Percentiles rank a stretch among this genome's conserved stretches.
These are phyloP conservation scores for Perdita meconis DNA, from an alignment of 2,888 invertebrate genomes.

Conservation along the genomic window DNA sequence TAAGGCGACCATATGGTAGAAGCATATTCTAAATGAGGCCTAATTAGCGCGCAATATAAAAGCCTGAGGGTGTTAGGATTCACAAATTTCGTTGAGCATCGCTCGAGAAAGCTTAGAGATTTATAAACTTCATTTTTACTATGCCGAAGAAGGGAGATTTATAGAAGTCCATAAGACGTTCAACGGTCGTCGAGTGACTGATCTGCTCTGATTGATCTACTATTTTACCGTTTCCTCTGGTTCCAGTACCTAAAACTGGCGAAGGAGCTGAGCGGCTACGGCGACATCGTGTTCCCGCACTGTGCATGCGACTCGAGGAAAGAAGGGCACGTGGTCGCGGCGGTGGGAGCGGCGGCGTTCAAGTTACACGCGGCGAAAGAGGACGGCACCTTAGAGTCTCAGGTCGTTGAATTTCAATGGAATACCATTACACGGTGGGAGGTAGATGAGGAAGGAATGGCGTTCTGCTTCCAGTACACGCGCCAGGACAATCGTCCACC, in stretches of 20 bases:
- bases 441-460: conserved; percentile 96
- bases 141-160: too few relatives aligned
- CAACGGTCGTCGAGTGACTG: not conserved
- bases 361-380: conserved; percentile 94
- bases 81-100: too few relatives aligned
- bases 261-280: conserved; percentile 95
- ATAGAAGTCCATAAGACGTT: too few relatives aligned
- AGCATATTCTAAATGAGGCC: too few relatives aligned
- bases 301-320: conserved; percentile 96
- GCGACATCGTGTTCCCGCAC: conserved; percentile 97
- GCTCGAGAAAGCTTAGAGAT: too few relatives aligned
- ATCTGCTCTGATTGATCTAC: not conserved
- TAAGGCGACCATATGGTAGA: too few relatives aligned
- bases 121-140: too few relatives aligned
- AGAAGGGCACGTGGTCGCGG: conserved; percentile 93
- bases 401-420: conserved; percentile 94
- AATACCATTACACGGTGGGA: conserved; percentile 93
- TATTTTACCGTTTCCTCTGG: not conserved
- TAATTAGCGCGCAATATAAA: too few relatives aligned
- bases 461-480: conserved; percentile 94
- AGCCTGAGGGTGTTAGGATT: too few relatives aligned
- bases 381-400: conserved; percentile 91
- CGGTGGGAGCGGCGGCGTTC: conserved; percentile 88
- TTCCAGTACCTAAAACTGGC: conserved; percentile 91
- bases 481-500: conserved; percentile 91